A percentile compares a stretch with the other conserved stretches of the same genome.
Conservation (phyloP, 2,797 vertebrate species). For the Tamandua tetradactyla region DNA sequence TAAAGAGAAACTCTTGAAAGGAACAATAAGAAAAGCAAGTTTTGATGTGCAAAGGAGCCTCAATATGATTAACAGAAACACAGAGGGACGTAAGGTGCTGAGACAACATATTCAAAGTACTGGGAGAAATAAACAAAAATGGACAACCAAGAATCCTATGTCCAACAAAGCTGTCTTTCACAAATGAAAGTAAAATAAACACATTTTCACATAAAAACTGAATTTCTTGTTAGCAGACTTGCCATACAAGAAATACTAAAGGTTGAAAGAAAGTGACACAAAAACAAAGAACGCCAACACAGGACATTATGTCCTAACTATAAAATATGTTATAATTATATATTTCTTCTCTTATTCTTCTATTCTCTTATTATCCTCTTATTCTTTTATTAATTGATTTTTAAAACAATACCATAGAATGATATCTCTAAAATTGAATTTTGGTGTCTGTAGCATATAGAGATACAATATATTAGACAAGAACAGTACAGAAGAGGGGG, state of each 20-base stretch:
- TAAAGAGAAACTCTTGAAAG: background rate
- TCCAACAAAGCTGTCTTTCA: background rate
- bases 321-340: background rate
- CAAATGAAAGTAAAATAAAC: background rate
- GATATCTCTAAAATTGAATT: background rate
- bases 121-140: background rate
- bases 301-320: background rate
- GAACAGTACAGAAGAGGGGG: background rate
- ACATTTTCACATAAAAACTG: background rate
- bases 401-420: background rate
- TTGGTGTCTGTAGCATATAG: background rate
- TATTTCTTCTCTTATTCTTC: constrained; percentile 8
- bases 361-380: background rate
- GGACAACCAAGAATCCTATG: background rate
- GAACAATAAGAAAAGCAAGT: background rate
- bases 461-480: too few relatives aligned
- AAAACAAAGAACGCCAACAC: background rate
- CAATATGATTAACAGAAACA: background rate
- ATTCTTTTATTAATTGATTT: background rate
- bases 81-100: background rate
- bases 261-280: too few relatives aligned
- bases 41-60: background rate
- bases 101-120: background rate
- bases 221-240: background rate
- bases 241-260: background rate